Percentiles rank a stretch among this genome's conserved stretches.
Evolutionary conservation across 92 coral and sea anemone species (phyloP).

Genomic region (Porites divaricata): DNA sequence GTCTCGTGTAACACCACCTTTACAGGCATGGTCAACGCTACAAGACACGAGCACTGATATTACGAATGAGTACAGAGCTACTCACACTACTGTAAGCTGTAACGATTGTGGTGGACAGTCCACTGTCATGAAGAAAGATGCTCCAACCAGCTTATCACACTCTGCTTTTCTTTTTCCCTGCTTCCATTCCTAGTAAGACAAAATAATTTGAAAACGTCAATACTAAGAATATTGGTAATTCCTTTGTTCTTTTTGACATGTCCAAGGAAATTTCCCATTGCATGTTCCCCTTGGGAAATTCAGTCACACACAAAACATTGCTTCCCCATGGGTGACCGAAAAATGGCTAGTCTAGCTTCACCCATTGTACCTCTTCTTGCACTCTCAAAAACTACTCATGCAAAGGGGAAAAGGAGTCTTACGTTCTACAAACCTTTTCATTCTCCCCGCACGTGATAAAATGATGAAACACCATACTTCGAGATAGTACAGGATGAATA

Average conservation of each 20-base stretch:
- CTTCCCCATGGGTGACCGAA: too few species aligned
- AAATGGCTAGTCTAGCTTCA: too few species aligned
- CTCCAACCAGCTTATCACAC: conserved; percentile 91
- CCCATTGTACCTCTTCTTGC: background rate
- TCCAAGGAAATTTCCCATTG: too few species aligned
- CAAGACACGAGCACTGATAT: background rate
- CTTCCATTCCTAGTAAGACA: conserved; percentile 87
- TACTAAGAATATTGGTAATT: background rate
- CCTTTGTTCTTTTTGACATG: too few species aligned
- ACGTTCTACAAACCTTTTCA: conserved; percentile 73
- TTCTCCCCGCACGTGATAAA: conserved; percentile 77
- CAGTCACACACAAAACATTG: too few species aligned
- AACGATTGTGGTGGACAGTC: conserved; percentile 79
- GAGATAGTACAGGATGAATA: conserved; percentile 90
- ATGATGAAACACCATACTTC: conserved; percentile 87
- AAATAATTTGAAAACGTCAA: background rate
- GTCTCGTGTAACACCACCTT: too few species aligned
- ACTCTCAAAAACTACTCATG: background rate
- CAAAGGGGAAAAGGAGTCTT: background rate
- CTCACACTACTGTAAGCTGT: conserved; percentile 72
- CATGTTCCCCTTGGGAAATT: too few species aligned
- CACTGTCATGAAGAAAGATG: conserved; percentile 89
- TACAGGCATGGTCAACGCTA: background rate
- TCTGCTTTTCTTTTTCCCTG: conserved; percentile 98
- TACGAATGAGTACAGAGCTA: background rate